phyloP scores from a whole-genome alignment of 2,797 vertebrate species.

The Lateolabrax maculatus region DNA sequence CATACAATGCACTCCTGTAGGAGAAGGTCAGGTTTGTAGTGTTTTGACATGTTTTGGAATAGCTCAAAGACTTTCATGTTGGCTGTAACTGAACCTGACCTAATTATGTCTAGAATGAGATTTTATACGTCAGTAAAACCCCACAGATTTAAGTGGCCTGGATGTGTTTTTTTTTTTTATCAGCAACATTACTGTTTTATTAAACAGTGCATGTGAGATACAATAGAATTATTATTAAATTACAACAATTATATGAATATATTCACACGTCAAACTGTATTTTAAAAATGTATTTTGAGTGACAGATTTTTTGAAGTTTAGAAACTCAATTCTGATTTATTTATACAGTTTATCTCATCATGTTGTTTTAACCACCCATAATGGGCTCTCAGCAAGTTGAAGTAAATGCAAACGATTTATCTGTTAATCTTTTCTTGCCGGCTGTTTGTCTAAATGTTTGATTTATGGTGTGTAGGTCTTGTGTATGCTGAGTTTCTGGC shows the following conservation, averaged over 20 bases:
- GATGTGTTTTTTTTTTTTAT: neutral
- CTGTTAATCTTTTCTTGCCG: neutral
- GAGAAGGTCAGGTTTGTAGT: conserved; percentile 26
- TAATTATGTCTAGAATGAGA: conserved; percentile 28
- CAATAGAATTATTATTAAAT: no score
- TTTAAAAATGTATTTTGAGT: conserved; percentile 35
- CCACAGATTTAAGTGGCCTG: neutral
- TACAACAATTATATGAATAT: no score
- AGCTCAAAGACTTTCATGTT: conserved; percentile 34
- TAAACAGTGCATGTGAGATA: conserved; percentile 4
- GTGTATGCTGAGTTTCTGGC: conserved; percentile 97
- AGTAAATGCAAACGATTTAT: conserved; percentile 38
- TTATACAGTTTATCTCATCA: conserved; percentile 9
- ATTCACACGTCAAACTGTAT: conserved; percentile 19
- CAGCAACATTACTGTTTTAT: conserved; percentile 6
- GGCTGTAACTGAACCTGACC: conserved; percentile 27
- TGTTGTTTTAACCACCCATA: conserved; percentile 8
- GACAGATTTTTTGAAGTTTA: conserved; percentile 31
- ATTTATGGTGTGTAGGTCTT: conserved; percentile 86
- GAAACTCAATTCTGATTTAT: conserved; percentile 24
- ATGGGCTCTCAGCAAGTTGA: conserved; percentile 2
- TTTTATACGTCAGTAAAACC: conserved; percentile 11
- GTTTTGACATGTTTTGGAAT: conserved; percentile 57
- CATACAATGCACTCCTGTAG: conserved; percentile 2
- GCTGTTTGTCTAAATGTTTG: conserved; percentile 21